Evolutionary conservation across 2,888 invertebrate genomes (phyloP).

Genomic region (Tachina grossa): DNA sequence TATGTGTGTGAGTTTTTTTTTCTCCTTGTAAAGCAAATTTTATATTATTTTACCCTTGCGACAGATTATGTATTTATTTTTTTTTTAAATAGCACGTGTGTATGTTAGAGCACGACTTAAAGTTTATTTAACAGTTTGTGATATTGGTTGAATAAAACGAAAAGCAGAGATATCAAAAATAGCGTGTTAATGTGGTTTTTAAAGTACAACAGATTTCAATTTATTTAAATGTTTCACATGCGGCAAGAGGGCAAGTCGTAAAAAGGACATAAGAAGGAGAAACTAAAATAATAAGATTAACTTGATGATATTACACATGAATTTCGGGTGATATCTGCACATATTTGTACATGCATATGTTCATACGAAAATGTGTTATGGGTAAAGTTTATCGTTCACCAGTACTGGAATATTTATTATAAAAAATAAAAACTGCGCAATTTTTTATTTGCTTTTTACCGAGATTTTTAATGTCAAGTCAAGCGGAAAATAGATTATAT

Average conservation of each 20-base stretch:
- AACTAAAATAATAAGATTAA: background rate
- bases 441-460: no score
- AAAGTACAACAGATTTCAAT: background rate
- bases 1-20: background rate
- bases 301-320: background rate
- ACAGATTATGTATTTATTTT: constrained; percentile 14
- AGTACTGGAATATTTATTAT: no score
- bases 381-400: no score
- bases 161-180: background rate
- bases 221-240: constrained; percentile 19
- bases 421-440: no score
- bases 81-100: constrained; percentile 9
- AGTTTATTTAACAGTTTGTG: background rate
- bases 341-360: no score
- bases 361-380: no score
- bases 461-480: no score
- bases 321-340: no score
- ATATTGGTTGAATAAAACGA: no score
- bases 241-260: constrained; percentile 9
- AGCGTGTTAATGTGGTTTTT: background rate
- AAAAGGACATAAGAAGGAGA: background rate
- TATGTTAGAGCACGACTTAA: background rate
- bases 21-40: constrained; percentile 32
- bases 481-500: no score
- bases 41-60: constrained; percentile 61